Base-by-base conservation (phyloP, 2,797 vertebrate genomes). In the Enteromius radiatus region DNA sequence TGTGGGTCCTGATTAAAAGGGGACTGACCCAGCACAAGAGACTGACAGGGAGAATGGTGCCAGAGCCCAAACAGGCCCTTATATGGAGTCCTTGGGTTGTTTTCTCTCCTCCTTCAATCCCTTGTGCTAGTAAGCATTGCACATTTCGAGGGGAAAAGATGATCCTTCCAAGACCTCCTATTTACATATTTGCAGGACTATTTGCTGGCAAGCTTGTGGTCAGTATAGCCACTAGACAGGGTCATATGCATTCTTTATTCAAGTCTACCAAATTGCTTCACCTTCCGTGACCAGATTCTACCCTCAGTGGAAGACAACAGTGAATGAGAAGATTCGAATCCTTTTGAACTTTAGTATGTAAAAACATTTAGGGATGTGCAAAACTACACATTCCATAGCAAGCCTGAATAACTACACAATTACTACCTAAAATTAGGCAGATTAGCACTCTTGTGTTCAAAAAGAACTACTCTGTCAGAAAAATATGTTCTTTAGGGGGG, bases 181-280 rank as follows among this genome's bases (percentile, higher is more conserved):
- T 95, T 95, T 95, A 95, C 94, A 95, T 95, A 94, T 94, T 95
- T 95, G 91, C 91, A 88, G 91, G 91, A 91, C 92, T 93, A 91
- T 91, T 85, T 89, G 90, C 93, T 93, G 92, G 92, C 90, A 85
- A 87, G 84, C 70, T 88, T 41, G 85, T 92, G 91, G 92, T 93
- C 91, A 92, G 86, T 84, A 84, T 85, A 91, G 91, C 92, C 90
- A 56, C 88, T 91, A 88, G 90, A 82, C 90, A 87, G 89, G 91
- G 90, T 93, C 91, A 92, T 92, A 89, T 93, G 91, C 88, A 90
- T 89, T 89, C 41, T 85, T 84, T 84, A 83, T 79, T 91, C 75
- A 75, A 87, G 89, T 89, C 82, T 15, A 74, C 81, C 80, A 85
- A 64, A 68, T 85, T 81, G 41, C 81, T 76, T 83, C 69, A 75